Evolutionary conservation across 2,113 vertebrate genomes (phyloP), one percentile per base, ranked within the genome.

Genomic region (Pimephales promelas): DNA sequence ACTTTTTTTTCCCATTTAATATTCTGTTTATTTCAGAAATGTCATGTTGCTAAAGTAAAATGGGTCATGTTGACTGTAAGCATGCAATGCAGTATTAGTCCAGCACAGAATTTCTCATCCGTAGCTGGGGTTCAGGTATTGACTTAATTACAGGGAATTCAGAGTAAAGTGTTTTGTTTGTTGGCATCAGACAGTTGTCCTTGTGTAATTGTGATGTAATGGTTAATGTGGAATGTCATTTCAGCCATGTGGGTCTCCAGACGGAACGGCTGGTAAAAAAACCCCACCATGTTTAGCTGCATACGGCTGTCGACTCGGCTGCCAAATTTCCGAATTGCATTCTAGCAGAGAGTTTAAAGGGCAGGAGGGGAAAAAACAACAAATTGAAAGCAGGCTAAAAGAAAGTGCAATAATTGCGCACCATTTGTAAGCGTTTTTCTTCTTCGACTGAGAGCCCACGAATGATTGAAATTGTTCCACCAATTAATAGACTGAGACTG

Each of bases 241-340:
- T 91, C 83, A 61, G 82, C 84, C 83, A 88, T 90, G 87, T 92
- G 88, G 88, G 87, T 89, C 90, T 91, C 92, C 90, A 93, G 90
- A 92, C 91, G 86, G 90, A 87, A 88, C 83, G 78, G 86, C 76
- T 87, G 85, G 90, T 92, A 90, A 92, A 93, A 90, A 90, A n/a
- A n/a, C n/a, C n/a, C n/a, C 83, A 80, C 80, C 79, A 79, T 89
- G 89, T 92, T 91, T 91, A 90, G 89, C 82, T 82, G 62, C 90
- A 91, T 89, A 74, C 83, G 87, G 86, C 89, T 81, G 81, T 84
- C 85, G 89, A 87, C 79, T 89, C 22, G 26, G 20, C 77, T 78
- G 66, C 79, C 85, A 83, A 71, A 34, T 86, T 76, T 13, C 52
- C 31, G 54, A 79, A 68, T 81, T 70, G 85, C 79, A 56, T 90